Evolutionary conservation across 2,113 vertebrate species (phyloP).

Genomic region (Ictalurus punctatus): DNA sequence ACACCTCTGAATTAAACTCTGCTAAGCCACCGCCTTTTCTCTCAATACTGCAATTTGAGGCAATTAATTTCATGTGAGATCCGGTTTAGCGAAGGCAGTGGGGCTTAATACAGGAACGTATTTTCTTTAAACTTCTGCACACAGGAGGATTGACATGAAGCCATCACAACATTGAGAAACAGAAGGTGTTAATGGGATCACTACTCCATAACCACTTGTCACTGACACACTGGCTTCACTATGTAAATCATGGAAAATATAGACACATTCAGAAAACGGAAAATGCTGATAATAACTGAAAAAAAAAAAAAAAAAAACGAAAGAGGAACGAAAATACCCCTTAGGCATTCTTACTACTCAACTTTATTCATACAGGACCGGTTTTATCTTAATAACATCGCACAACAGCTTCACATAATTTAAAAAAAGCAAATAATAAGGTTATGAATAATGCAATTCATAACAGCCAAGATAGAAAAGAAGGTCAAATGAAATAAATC

Average conservation of each 20-base stretch:
- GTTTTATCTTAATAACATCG: conserved; percentile 16
- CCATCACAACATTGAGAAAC: neutral
- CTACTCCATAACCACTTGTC: neutral
- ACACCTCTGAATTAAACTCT: conserved; percentile 1
- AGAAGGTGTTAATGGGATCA: conserved; percentile 29
- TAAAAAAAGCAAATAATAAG: neutral
- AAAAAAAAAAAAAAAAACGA: neutral
- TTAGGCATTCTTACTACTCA: neutral
- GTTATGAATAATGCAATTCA: neutral
- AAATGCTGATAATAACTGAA: neutral
- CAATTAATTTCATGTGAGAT: neutral
- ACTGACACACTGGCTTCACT: neutral
- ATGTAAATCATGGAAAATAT: neutral
- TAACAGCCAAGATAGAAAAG: neutral
- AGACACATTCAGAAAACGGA: neutral
- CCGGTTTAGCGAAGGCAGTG: neutral
- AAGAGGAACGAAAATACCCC: neutral
- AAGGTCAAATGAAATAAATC: neutral
- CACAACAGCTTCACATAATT: neutral
- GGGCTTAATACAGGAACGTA: neutral
- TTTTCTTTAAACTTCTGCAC: neutral
- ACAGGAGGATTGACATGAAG: neutral
- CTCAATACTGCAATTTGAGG: neutral
- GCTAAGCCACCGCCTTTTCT: neutral
- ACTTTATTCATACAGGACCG: neutral